Evolutionary conservation across 2,797 vertebrate genomes (phyloP).

Genomic region (Crax fasciolata): DNA sequence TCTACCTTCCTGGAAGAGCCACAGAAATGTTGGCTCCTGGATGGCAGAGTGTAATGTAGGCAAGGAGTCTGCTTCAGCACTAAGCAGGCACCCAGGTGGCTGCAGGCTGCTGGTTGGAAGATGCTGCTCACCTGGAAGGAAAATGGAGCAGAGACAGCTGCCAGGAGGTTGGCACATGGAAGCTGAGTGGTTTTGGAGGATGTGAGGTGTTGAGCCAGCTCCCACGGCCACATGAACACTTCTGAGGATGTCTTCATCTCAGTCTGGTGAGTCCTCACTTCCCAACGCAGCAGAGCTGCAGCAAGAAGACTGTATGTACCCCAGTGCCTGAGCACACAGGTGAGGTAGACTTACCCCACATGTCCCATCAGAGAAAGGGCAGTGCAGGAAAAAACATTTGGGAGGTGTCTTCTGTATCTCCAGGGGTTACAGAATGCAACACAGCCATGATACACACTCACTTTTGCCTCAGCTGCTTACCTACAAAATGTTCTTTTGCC

Average conservation of each 20-base stretch:
- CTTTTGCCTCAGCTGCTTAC: background rate
- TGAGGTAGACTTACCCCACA: background rate
- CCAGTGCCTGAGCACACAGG: rapidly evolving
- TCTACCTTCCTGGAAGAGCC: background rate
- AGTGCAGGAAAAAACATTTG: background rate
- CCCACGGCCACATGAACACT: background rate
- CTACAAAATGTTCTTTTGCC: background rate
- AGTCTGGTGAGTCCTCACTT: background rate
- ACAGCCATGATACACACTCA: background rate
- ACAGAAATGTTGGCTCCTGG: background rate
- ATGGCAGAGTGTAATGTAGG: background rate
- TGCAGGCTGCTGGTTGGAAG: background rate
- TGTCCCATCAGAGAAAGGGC: background rate
- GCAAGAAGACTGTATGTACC: rapidly evolving
- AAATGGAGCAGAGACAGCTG: background rate
- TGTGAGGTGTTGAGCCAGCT: background rate
- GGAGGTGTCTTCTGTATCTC: background rate
- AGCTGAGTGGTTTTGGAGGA: background rate
- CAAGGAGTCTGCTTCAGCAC: background rate
- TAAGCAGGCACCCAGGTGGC: background rate
- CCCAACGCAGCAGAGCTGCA: background rate
- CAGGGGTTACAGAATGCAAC: background rate
- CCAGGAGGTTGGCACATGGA: rapidly evolving
- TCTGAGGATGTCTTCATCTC: rapidly evolving
- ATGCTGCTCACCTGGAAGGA: rapidly evolving